Conservation (phyloP, 2,888 invertebrate genomes). For the Amorpha juglandis region DNA sequence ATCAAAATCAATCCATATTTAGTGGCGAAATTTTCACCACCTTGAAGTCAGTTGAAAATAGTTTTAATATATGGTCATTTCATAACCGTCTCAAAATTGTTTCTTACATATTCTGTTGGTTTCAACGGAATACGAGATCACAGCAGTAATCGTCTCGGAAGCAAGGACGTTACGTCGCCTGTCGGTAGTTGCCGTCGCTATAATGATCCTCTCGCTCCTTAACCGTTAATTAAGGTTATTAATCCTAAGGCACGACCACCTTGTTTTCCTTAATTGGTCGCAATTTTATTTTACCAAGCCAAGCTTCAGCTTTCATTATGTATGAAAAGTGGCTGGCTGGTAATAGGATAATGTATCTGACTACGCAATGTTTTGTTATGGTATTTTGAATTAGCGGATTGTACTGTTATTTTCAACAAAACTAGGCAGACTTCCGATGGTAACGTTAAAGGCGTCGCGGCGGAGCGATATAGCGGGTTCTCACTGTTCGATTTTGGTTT, state of each 20-base stretch:
- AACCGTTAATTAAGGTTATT: slow-evolving; percentile 81
- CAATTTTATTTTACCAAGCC: slow-evolving; percentile 74
- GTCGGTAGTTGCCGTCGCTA: slow-evolving; percentile 54
- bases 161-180: slow-evolving; percentile 51
- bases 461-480: no score
- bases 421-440: not conserved
- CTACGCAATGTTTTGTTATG: not conserved
- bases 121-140: not conserved
- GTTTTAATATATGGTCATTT: no score
- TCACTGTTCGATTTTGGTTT: no score
- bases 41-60: no score
- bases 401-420: not conserved
- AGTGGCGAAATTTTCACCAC: no score
- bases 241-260: slow-evolving; percentile 77
- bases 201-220: slow-evolving; percentile 68
- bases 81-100: no score
- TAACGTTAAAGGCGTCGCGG: no score
- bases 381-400: not conserved
- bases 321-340: slow-evolving; percentile 42
- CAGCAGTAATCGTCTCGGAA: slow-evolving; percentile 31
- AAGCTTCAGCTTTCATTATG: slow-evolving; percentile 65
- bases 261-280: slow-evolving; percentile 80
- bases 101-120: no score
- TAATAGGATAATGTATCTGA: slow-evolving; percentile 12
- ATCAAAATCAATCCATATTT: no score